These are phyloP conservation scores for Anser brachyrhynchus DNA, from an alignment of 2,113 vertebrate species.

Conservation along the genomic window DNA sequence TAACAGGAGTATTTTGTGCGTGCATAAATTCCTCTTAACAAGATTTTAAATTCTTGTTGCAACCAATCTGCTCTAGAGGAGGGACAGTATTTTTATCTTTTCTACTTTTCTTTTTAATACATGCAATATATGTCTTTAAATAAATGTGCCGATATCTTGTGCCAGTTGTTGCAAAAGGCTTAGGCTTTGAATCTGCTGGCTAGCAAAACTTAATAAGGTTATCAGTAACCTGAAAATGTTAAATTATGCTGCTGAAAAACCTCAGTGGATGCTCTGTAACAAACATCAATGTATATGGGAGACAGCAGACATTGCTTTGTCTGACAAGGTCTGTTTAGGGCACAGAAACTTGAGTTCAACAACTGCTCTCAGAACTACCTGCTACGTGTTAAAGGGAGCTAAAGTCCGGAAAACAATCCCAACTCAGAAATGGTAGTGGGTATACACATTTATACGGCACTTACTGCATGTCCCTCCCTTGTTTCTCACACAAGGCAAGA, in stretches of 20 bases:
- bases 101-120: neutral
- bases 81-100: neutral
- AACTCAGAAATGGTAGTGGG: neutral
- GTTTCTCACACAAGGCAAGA: neutral
- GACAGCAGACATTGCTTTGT: neutral
- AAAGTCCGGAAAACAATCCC: neutral
- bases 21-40: constrained; percentile 46
- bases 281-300: neutral
- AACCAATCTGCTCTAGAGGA: neutral
- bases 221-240: neutral
- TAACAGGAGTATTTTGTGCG: neutral
- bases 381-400: rapidly evolving
- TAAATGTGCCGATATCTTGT: neutral
- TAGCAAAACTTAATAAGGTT: neutral
- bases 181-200: neutral
- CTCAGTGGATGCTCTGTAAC: neutral
- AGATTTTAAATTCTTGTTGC: constrained; percentile 28
- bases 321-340: neutral
- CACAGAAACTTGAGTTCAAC: neutral
- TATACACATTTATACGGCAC: neutral
- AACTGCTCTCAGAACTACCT: neutral
- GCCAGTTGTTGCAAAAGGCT: neutral
- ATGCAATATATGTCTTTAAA: neutral
- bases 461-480: neutral
- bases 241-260: neutral